phyloP scores from a whole-genome alignment of 2,888 invertebrate species.

The Polia nebulosa region DNA sequence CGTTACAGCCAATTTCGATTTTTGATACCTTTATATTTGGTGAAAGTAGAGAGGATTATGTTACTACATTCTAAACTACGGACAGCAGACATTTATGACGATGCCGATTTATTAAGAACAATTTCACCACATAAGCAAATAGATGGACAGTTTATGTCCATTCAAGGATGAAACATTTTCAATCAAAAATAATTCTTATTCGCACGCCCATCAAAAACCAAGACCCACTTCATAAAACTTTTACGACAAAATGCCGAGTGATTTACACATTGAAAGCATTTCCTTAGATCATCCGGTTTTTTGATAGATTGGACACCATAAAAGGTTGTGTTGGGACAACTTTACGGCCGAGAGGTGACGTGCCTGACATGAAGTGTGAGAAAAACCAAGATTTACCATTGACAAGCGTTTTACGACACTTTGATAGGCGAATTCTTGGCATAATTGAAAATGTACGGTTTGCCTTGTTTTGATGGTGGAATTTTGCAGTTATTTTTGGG shows the following conservation, averaged over 20 bases:
- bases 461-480: constrained; percentile 21
- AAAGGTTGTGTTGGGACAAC: constrained; percentile 52
- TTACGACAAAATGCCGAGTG: constrained; percentile 51
- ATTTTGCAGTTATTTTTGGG: constrained; percentile 9
- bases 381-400: constrained; percentile 38
- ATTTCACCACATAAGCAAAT: neutral
- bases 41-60: no score
- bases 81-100: neutral
- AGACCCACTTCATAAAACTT: constrained; percentile 43
- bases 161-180: constrained; percentile 1
- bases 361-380: constrained; percentile 52
- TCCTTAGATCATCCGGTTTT: constrained; percentile 53
- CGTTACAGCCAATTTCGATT: no score
- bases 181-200: constrained; percentile 22
- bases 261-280: constrained; percentile 58
- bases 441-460: constrained; percentile 53
- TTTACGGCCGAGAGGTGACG: constrained; percentile 53
- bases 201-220: constrained; percentile 39
- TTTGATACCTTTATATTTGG: no score
- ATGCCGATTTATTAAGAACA: neutral
- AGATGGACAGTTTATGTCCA: neutral
- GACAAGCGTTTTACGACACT: constrained; percentile 50
- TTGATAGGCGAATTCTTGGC: constrained; percentile 60
- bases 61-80: neutral
- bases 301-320: constrained; percentile 62